Base-by-base conservation (phyloP, 2,888 invertebrate genomes). In the Elegia similella region DNA sequence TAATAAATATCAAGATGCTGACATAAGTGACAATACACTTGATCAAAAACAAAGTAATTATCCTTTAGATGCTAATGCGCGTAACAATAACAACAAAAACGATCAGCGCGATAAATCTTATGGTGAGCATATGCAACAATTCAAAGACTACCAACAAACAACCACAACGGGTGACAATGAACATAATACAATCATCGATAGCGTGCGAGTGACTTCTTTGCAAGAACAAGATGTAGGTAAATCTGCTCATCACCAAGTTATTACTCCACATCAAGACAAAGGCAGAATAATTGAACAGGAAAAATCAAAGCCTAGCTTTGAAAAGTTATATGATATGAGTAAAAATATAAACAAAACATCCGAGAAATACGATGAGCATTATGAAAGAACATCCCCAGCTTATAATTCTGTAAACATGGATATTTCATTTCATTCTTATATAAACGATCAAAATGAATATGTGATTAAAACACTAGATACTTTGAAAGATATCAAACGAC, bases 361-460 rank as follows among this genome's bases (percentile, higher is more conserved):
- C 2, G 38, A n/a, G 10, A 38, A 10, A 38, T 12, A 38, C n/a
- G n/a, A 38, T 10, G 12, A 38, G n/a, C 38, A 38, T 12, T 38
- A 10, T 38, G 12, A 6, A 16, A 15, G 2, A 43, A 43, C 8
- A 8, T 2, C 43, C 12, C 5, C 12, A n/a, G n/a, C 38, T 46
- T 23, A 5, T 17, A 16, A 46, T 17, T 17, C 23, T 46, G 38
- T n/a, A 60, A 56, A 29, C 43, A 54, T 57, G 29, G 73, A 85
- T 53, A 63, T 89, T 50, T 79, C 73, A 54, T 80, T 88, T 60
- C 78, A 81, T 57, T 77, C 71, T 15, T 80, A 76, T 44, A 1
- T 66, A 6, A 75, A 79, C 57, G 68, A 79, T 7, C 68, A 75
- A 52, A 78, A 81, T 47, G 69, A 79, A 63, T 73, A 65, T 60